Conservation (phyloP, 1,140 invertebrate species). For the Pachypeltis micranthus region DNA sequence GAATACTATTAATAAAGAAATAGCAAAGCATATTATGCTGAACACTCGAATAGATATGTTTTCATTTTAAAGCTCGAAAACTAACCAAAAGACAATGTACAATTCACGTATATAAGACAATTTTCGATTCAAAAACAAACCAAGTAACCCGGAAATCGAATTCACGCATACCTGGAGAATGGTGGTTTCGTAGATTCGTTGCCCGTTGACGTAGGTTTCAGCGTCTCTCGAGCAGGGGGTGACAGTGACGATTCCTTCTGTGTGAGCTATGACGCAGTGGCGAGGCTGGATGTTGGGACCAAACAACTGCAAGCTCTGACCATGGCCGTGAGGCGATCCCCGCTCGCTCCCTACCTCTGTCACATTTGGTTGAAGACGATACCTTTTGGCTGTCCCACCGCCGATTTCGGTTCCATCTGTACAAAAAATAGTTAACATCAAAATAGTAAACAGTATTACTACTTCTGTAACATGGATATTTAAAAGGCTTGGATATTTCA, state of each 20-base stretch:
- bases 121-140: too few relatives aligned
- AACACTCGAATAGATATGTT: too few relatives aligned
- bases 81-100: too few relatives aligned
- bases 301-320: constrained; percentile 36
- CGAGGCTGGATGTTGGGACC: constrained; percentile 53
- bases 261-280: constrained; percentile 86
- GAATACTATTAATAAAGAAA: too few relatives aligned
- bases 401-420: constrained; percentile 49
- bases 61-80: too few relatives aligned
- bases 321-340: constrained; percentile 34
- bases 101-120: too few relatives aligned
- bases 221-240: constrained; percentile 87
- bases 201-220: constrained; percentile 86
- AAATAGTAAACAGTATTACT: too few relatives aligned
- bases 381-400: constrained; percentile 41
- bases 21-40: too few relatives aligned
- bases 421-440: too few relatives aligned
- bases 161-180: constrained; percentile 67
- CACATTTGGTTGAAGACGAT: constrained; percentile 53
- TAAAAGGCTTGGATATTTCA: too few relatives aligned
- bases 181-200: constrained; percentile 83
- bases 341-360: constrained; percentile 60
- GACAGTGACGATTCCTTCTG: constrained; percentile 80
- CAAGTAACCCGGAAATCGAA: too few relatives aligned
- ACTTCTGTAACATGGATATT: too few relatives aligned